A percentile compares a stretch with the other conserved stretches of the same genome.
phyloP scores from a whole-genome alignment of 2,113 vertebrate genomes.

The Catharus minimus region DNA sequence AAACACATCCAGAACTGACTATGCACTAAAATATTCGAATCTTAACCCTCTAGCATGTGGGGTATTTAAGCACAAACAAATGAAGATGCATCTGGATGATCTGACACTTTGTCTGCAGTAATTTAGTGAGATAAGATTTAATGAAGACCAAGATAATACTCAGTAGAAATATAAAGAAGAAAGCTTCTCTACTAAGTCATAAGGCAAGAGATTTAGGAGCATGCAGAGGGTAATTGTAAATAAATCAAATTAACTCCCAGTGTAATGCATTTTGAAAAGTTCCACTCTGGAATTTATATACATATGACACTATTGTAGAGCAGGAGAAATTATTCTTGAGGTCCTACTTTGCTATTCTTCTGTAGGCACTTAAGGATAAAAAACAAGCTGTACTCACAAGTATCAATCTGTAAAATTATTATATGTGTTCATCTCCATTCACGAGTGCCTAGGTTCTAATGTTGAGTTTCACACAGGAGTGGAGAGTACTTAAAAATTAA shows the following conservation, averaged over 20 bases:
- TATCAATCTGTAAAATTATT: background rate
- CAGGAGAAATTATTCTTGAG: conserved; percentile 13
- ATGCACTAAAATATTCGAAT: background rate
- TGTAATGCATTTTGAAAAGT: conserved; percentile 22
- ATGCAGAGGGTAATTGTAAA: conserved; percentile 23
- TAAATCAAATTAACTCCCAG: conserved; percentile 38
- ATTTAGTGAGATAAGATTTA: conserved; percentile 45
- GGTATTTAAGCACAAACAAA: conserved; percentile 3
- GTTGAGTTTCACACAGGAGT: background rate
- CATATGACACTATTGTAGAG: background rate
- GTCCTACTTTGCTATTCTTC: background rate
- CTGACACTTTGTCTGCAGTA: background rate
- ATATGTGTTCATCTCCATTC: background rate
- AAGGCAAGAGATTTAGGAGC: conserved; percentile 46
- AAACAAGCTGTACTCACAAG: background rate
- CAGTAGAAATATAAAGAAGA: conserved; percentile 35
- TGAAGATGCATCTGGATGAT: background rate
- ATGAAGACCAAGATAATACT: conserved; percentile 38
- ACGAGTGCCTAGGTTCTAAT: background rate
- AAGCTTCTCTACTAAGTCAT: background rate
- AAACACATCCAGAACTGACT: background rate
- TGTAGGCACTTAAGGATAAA: conserved; percentile 11
- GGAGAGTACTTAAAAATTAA: background rate
- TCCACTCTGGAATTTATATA: conserved; percentile 10
- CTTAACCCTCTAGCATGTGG: background rate